Evolutionary conservation across 2,113 vertebrate genomes (phyloP).

Genomic region (Spermophilus dauricus): DNA sequence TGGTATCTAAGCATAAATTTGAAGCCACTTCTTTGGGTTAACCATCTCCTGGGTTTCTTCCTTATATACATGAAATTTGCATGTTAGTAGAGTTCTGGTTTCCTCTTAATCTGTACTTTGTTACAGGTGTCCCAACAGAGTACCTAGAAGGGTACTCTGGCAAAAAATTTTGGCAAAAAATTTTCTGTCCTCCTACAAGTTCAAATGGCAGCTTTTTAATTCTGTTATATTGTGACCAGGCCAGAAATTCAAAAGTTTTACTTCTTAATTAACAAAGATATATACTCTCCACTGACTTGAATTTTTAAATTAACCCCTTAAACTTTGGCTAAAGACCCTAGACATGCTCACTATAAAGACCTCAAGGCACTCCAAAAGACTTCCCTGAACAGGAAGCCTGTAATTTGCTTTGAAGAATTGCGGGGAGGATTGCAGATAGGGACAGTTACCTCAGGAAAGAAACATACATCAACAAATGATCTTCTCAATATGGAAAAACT

Average conservation of each 20-base stretch:
- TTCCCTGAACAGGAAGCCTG: background rate
- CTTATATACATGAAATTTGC: background rate
- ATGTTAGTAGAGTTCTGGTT: background rate
- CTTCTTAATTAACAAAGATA: slow-evolving; percentile 33
- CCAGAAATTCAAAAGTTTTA: background rate
- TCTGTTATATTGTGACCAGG: background rate
- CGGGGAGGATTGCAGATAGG: background rate
- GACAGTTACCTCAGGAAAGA: background rate
- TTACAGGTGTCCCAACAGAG: background rate
- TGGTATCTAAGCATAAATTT: background rate
- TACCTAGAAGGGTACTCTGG: background rate
- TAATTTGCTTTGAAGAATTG: slow-evolving; percentile 8
- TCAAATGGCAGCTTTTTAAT: background rate
- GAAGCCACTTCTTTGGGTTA: background rate
- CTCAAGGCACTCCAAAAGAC: background rate
- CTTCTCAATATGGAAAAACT: background rate
- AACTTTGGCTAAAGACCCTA: background rate
- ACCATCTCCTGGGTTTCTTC: background rate
- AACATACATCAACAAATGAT: background rate
- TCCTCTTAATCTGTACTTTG: background rate
- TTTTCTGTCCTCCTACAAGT: background rate
- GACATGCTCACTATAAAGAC: background rate
- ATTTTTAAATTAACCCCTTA: slow-evolving; percentile 3
- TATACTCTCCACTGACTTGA: background rate
- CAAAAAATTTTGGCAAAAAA: background rate